These are phyloP conservation scores for Hepsetus odoe DNA, from an alignment of 2,113 vertebrate species.

Conservation along the genomic window DNA sequence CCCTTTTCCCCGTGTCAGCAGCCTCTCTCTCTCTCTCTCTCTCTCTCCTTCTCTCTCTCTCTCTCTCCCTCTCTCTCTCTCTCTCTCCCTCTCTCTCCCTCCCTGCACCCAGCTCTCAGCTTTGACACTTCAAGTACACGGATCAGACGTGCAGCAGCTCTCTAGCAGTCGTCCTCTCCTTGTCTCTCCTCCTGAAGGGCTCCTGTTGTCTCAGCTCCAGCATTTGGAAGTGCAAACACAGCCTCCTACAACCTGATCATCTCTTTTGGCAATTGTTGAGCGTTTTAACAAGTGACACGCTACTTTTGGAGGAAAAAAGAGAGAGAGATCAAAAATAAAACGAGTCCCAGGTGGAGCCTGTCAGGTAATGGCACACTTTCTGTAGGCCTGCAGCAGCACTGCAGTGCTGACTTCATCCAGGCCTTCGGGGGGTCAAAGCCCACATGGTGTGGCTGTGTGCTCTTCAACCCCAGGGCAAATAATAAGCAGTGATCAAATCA, in stretches of 20 bases:
- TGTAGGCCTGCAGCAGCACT: constrained; percentile 13
- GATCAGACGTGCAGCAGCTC: constrained; percentile 30
- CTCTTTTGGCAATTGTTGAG: background rate
- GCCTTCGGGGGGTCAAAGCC: background rate
- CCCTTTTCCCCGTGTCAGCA: constrained; percentile 46
- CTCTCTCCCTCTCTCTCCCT: too few species aligned
- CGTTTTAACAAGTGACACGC: constrained; percentile 4
- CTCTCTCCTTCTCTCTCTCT: too few species aligned
- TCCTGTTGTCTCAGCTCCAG: background rate
- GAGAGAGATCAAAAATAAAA: background rate
- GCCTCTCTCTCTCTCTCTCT: too few species aligned
- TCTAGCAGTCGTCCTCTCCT: constrained; percentile 29
- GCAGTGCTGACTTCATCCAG: background rate
- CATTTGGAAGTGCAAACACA: constrained; percentile 27
- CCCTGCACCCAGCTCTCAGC: constrained; percentile 5
- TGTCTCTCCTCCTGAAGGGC: constrained; percentile 9
- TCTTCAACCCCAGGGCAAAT: background rate
- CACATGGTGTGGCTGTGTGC: constrained; percentile 7
- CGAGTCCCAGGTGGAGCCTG: background rate
- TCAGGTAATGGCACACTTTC: background rate
- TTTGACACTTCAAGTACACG: constrained; percentile 54
- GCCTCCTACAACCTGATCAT: constrained; percentile 1
- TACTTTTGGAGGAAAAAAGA: background rate
- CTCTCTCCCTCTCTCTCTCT: too few species aligned
- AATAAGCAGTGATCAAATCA: background rate